These are phyloP conservation scores for Tyrannus savana DNA, from an alignment of 2,113 vertebrate genomes.

Conservation along the genomic window DNA sequence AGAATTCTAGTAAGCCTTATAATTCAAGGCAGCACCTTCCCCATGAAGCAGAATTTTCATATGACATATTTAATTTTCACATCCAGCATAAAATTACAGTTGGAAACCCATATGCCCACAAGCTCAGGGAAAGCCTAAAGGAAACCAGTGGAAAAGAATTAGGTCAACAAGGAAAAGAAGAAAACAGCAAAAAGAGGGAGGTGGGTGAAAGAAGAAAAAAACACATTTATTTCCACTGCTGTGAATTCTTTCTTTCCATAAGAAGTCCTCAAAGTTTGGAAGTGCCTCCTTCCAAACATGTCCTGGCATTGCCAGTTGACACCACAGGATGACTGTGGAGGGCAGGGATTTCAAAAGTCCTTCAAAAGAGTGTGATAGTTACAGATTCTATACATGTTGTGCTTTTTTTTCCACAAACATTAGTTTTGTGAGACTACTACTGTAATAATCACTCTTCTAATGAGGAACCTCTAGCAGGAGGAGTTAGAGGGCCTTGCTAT, in stretches of 20 bases:
- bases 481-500: neutral
- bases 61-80: neutral
- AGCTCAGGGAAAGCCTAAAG: constrained; percentile 26
- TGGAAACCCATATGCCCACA: neutral
- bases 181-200: neutral
- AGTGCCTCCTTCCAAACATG: neutral
- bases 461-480: neutral
- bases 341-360: neutral
- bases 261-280: neutral
- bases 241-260: neutral
- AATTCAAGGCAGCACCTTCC: neutral
- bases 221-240: neutral
- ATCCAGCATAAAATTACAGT: neutral
- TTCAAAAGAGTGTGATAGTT: neutral
- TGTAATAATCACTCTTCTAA: neutral
- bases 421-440: neutral
- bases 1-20: neutral
- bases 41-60: neutral
- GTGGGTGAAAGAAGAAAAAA: neutral
- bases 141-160: neutral
- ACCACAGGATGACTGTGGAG: neutral
- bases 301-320: neutral
- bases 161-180: constrained; percentile 2
- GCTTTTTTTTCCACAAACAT: neutral
- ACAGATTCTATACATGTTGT: neutral